Conservation (phyloP, 2,113 vertebrate species). For the Opisthocomus hoazin region DNA sequence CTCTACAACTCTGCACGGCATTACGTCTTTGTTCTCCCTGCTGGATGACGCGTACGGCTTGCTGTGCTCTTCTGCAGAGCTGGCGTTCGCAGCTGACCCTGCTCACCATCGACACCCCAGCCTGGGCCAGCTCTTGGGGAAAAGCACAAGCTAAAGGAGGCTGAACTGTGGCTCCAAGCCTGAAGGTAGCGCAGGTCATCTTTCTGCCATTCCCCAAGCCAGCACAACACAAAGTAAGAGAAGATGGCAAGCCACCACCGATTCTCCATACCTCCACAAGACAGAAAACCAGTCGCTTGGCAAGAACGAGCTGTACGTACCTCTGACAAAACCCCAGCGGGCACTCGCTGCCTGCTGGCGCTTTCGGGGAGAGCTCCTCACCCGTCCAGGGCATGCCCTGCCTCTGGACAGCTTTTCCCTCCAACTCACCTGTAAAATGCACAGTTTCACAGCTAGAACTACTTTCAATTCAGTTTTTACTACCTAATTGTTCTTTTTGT, state of each 20-base stretch:
- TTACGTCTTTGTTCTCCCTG: background rate
- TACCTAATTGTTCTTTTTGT: background rate
- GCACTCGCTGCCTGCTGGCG: background rate
- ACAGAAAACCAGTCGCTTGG: background rate
- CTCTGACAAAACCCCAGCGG: background rate
- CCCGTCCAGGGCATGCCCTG: fast-evolving
- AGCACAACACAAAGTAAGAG: background rate
- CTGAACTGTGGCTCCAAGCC: background rate
- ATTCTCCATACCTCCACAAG: background rate
- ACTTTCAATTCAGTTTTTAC: background rate
- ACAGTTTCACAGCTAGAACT: background rate
- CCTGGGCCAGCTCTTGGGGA: background rate
- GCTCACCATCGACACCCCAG: background rate
- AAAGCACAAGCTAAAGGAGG: background rate
- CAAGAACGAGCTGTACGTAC: background rate
- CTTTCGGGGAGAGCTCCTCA: background rate
- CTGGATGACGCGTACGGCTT: background rate
- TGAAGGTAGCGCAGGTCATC: background rate
- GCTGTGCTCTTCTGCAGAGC: background rate
- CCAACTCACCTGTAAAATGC: background rate
- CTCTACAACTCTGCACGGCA: background rate
- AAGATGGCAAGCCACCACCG: background rate
- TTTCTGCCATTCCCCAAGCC: background rate
- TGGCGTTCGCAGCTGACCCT: background rate
- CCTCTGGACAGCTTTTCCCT: background rate